Evolutionary conservation across 2,797 vertebrate species (phyloP).

Genomic region (Hemitrygon akajei): DNA sequence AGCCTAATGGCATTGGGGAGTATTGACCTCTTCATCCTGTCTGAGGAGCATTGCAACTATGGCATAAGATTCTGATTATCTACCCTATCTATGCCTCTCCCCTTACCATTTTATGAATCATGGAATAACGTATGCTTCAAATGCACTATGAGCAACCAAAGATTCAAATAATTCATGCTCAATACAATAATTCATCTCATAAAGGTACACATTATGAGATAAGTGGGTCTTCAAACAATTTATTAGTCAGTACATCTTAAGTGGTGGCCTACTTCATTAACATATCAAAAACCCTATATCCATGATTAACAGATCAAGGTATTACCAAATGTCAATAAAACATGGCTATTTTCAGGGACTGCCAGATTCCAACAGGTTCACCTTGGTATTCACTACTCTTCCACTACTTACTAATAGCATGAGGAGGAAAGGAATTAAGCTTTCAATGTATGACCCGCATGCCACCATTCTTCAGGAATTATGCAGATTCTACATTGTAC

Average conservation of each 20-base stretch:
- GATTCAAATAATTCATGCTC: not conserved
- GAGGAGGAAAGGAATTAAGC: not conserved
- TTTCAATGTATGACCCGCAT: not conserved
- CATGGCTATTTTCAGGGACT: not conserved
- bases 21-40: no score
- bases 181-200: no score
- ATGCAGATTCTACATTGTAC: not conserved
- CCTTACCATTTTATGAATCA: not conserved
- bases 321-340: not conserved
- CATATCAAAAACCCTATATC: not conserved
- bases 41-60: no score
- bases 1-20: no score
- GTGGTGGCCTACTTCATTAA: not conserved
- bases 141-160: not conserved
- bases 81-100: no score
- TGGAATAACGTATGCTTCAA: not conserved
- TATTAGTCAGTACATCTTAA: not conserved
- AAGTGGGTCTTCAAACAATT: not conserved
- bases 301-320: not conserved
- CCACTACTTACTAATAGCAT: not conserved
- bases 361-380: not conserved
- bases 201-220: not conserved
- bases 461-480: not conserved
- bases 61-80: no score
- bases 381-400: not conserved